A percentile compares a stretch with the other conserved stretches of the same genome.
These are phyloP conservation scores for Notarius quadriscutis DNA, from an alignment of 2,113 vertebrate genomes.

Conservation along the genomic window DNA sequence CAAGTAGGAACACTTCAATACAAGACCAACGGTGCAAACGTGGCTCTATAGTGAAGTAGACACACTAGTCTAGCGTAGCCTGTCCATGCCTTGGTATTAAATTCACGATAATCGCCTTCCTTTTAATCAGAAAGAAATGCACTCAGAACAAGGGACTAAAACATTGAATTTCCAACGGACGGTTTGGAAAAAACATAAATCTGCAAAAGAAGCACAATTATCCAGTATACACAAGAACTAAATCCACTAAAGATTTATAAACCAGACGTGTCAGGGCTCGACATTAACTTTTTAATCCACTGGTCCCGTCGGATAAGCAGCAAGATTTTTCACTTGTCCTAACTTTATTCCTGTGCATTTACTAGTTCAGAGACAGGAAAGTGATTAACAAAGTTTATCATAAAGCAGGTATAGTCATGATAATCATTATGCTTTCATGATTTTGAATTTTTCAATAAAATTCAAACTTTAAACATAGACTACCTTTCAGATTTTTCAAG, in stretches of 20 bases:
- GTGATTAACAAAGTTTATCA: too few relatives aligned
- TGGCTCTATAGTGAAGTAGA: background rate
- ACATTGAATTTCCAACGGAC: background rate
- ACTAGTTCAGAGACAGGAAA: too few relatives aligned
- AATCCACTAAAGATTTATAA: background rate
- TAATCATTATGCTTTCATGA: too few relatives aligned
- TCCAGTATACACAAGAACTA: background rate
- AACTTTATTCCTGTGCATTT: too few relatives aligned
- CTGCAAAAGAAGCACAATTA: background rate
- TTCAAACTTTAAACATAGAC: too few relatives aligned
- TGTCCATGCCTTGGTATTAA: background rate
- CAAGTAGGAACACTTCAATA: background rate
- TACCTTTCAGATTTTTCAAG: too few relatives aligned
- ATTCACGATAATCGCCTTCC: background rate
- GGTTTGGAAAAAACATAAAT: background rate
- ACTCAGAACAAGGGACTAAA: background rate
- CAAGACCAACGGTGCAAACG: background rate
- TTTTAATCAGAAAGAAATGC: background rate
- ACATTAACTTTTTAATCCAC: too few relatives aligned
- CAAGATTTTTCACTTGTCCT: too few relatives aligned
- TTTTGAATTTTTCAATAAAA: too few relatives aligned
- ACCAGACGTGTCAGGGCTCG: background rate
- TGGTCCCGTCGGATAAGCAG: too few relatives aligned
- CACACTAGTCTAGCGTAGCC: background rate
- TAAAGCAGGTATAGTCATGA: too few relatives aligned